Evolutionary conservation across 2,888 invertebrate species (phyloP), one percentile per base, ranked within the genome.

Genomic region (Nephrocerus scutellatus): DNA sequence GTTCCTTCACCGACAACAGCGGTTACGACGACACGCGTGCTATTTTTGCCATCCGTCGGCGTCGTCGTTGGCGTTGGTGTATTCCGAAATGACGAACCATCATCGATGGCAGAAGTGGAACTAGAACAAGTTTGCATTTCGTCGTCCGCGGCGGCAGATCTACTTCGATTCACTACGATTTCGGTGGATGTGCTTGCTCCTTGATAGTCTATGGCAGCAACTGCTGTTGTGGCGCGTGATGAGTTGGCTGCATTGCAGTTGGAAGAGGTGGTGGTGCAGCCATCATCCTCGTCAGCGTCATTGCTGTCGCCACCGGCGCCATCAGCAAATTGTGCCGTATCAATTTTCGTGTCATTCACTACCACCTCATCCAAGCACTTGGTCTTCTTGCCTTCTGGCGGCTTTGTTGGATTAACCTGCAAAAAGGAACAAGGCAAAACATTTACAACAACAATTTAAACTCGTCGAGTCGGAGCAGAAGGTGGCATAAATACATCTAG

Each of bases 281-380:
- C 32, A 16, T 34, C 32, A 26, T 19, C 12, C 13, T 40, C 36
- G 32, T 29, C 42, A 62, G 61, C 50, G 61, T 62, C 46, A 47
- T 46, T 6, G 22, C 21, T 15, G 28, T 5, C 14, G 15, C n/a
- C 15, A 54, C 54, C 56, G 56, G 52, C 56, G 53, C 54, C 55
- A 56, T 55, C 55, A 55, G n/a, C n/a, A n/a, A n/a, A n/a, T n/a
- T n/a, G n/a, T n/a, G n/a, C n/a, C n/a, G 47, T 52, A 55, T 54
- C 56, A 55, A 56, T 56, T 56, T 56, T 53, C 45, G 55, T 55
- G 57, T 59, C 57, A 55, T 57, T 58, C 53, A 55, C 52, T 45
- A 60, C 58, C 54, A 59, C 53, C 50, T 58, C 60, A 49, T 53
- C 52, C 46, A 50, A 52, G 50, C 34, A 40, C 36, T 26, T 34